Base-by-base conservation (phyloP, 2,113 vertebrate species). In the Sebastes schlegelii region DNA sequence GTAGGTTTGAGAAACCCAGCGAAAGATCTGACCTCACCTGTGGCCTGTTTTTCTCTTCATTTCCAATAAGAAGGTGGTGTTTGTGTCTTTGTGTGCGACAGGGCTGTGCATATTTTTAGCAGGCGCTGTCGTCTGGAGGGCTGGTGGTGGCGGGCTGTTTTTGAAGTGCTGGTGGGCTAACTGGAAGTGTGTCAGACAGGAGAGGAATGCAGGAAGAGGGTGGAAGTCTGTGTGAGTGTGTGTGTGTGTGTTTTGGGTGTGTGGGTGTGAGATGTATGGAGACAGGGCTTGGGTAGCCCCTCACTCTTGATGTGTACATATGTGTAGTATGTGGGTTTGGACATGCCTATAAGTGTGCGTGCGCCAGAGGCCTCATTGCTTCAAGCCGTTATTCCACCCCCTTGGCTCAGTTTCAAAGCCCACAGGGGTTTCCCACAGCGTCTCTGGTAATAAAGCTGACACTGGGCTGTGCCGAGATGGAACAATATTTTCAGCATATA, bases 131-230 rank as follows among this genome's bases (percentile, higher is more conserved):
- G 71, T 91, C 74, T 91, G 88, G 86, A 67, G 84, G 66, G 77
- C 49, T 81, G 76, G 1, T 80, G 80, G 67, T 77, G 86, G 90
- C 81, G 90, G 86, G 79, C 49, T 90, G 85, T 87, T 88, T 92
- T 92, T 89, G 86, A 91, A 90, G 86, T 91, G 86, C 71, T 91
- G 87, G 90, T 91, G 92, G 93, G 89, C 85, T 93, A 88, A 92
- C 92, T 94, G 94, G 93, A 94, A 94, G 91, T 93, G 84, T 91
- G 87, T 94, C 91, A 94, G 93, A 94, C 93, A 87, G 89, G 80
- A 78, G 84, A 88, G 78, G 92, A 93, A 94, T 91, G 92, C 88
- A 88, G 93, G 88, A 93, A 93, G 82, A 89, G 86, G 87, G 87
- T 82, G 88, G 81, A 78, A 62, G 82, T 52, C 0, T 76, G 78